These are phyloP conservation scores for Spinibarbus caldwelli DNA, from an alignment of 2,797 vertebrate genomes.

Conservation along the genomic window DNA sequence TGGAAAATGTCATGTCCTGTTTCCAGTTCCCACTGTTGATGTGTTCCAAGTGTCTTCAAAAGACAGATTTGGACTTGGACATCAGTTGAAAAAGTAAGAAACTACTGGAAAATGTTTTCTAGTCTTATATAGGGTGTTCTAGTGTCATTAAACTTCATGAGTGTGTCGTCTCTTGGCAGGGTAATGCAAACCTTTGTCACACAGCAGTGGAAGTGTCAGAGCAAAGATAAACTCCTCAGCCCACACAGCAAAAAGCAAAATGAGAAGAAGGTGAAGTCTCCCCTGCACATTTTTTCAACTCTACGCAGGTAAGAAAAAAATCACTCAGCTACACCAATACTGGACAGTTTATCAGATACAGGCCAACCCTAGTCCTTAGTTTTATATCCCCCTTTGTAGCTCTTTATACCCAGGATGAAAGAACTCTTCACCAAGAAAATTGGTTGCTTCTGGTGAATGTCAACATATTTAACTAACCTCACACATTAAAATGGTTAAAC, in stretches of 20 bases:
- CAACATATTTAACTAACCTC: not conserved
- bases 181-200: conserved; percentile 93
- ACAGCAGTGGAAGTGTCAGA: conserved; percentile 87
- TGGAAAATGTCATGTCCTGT: conserved; percentile 36
- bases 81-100: conserved; percentile 91
- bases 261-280: conserved; percentile 89
- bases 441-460: not conserved
- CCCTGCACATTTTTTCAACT: conserved; percentile 90
- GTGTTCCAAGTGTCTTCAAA: conserved; percentile 91
- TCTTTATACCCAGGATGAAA: not conserved
- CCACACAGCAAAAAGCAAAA: conserved; percentile 85
- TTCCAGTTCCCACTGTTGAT: conserved; percentile 87
- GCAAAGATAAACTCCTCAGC: conserved; percentile 86
- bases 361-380: not conserved
- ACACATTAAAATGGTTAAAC: not conserved
- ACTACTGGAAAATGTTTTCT: conserved; percentile 2
- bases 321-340: not conserved
- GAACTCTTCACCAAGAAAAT: not conserved
- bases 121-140: not conserved
- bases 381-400: not conserved
- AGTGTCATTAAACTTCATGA: not conserved
- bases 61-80: conserved; percentile 88
- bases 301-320: conserved; percentile 81
- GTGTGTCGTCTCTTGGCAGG: conserved; percentile 68
- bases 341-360: not conserved